Percentiles rank a stretch among this genome's conserved stretches.
Evolutionary conservation across 1,140 invertebrate genomes (phyloP).

Genomic region (Drosophila tsacasi): DNA sequence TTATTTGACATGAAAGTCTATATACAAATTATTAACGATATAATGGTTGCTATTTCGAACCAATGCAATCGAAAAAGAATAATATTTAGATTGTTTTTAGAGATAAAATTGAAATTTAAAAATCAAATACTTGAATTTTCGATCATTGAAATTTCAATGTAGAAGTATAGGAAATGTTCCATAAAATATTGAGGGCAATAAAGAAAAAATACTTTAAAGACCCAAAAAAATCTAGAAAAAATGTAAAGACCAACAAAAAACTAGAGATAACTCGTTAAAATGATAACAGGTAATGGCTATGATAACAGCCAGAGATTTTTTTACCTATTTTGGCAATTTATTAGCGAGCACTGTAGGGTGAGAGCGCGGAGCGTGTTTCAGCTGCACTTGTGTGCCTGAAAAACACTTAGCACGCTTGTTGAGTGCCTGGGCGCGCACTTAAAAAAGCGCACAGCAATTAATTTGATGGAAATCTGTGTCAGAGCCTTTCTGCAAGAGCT

Average conservation of each 20-base stretch:
- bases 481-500: conserved; percentile 53
- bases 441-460: conserved; percentile 74
- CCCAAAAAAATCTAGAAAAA: background rate
- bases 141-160: background rate
- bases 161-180: background rate
- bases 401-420: conserved; percentile 77
- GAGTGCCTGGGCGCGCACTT: conserved; percentile 58
- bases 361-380: conserved; percentile 26
- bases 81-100: background rate
- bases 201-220: background rate
- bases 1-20: background rate
- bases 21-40: background rate
- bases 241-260: background rate
- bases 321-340: background rate
- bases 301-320: background rate
- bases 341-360: conserved; percentile 21
- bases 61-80: too few relatives aligned
- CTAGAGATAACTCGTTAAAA: background rate
- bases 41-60: too few relatives aligned
- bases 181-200: background rate
- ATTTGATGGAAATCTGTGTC: conserved; percentile 80
- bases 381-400: conserved; percentile 61
- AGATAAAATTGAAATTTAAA: too few relatives aligned
- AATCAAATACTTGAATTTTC: too few relatives aligned
- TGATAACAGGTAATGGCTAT: background rate